Base-by-base conservation (phyloP, 2,888 invertebrate species). In the Cyclophora punctaria region DNA sequence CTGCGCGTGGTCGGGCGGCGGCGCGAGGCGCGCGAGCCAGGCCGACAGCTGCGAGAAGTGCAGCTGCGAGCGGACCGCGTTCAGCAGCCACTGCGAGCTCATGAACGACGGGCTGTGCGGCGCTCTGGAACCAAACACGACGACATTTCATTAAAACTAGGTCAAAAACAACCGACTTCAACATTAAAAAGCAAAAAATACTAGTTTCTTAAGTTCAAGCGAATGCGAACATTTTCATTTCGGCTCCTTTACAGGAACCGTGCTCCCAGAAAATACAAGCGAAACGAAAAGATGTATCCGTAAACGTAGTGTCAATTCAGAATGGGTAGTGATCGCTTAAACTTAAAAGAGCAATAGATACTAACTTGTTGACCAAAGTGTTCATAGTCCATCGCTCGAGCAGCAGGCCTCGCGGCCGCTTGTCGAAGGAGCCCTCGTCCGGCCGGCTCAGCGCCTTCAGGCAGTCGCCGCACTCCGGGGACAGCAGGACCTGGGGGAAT, bases 11-110 rank as follows among this genome's bases (percentile, higher is more conserved):
- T 62, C 4, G 71, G 75, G 71, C 88, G 83, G 70, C 75, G 78
- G 49, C 6, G 34, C 46, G 44, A 85, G 68, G 43, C 75, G 67
- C 3, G 92, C 91, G 67, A 94, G 91, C 98, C 98, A 98, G 50
- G 98, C 97, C 48, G 97, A 95, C 61, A 98, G 92, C 90, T 98
- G 98, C 3, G 98, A 98, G 89, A 98, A 98, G 88, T 98, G 97
- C 54, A 98, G 91, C 81, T 97, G 97, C 4, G 98, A 98, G 57
- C 97, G 92, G 46, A 98, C 94, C 47, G 98, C 98, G 83, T 96
- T 96, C 72, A 97, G 91, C 63, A 98, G 89, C 80, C 96, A 95
- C 68, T 94, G 92, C 35, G 90, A 77, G 49, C 89, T 90, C 62
- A 90, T 88, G 56, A 77, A 78, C 7, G 82, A 71, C 6, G 86